These are phyloP conservation scores for Anomalospiza imberbis DNA, from an alignment of 2,797 vertebrate genomes.

Conservation along the genomic window DNA sequence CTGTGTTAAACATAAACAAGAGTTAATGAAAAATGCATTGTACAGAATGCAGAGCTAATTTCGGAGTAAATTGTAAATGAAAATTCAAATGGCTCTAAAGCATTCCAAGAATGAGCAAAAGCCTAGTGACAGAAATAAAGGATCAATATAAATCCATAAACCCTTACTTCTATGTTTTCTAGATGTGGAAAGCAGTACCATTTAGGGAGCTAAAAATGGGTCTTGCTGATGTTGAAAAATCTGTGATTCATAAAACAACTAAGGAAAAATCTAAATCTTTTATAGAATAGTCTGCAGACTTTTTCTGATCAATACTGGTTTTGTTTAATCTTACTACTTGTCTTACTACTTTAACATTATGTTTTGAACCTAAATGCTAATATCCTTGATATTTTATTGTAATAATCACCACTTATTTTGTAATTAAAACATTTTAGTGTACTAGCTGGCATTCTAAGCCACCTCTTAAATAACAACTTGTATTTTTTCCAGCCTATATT, in stretches of 20 bases:
- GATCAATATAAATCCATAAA: background rate
- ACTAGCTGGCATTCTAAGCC: background rate
- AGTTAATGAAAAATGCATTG: background rate
- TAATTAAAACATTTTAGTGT: background rate
- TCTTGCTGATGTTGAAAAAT: background rate
- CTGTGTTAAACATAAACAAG: background rate
- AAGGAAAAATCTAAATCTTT: background rate
- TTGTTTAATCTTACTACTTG: background rate
- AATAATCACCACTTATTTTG: background rate
- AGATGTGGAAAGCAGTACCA: background rate
- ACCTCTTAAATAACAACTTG: background rate
- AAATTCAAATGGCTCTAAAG: background rate
- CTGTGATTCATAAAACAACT: background rate
- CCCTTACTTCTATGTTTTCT: background rate
- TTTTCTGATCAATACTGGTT: background rate
- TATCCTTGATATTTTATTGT: background rate
- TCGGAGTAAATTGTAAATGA: background rate
- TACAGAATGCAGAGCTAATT: background rate
- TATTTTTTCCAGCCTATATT: background rate
- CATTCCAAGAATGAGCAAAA: background rate
- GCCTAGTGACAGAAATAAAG: background rate
- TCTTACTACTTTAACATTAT: background rate
- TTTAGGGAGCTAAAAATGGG: background rate
- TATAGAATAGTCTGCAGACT: background rate
- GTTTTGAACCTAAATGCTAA: background rate